Conservation (phyloP, 2,888 invertebrate species). For the Heliconius ismenius region DNA sequence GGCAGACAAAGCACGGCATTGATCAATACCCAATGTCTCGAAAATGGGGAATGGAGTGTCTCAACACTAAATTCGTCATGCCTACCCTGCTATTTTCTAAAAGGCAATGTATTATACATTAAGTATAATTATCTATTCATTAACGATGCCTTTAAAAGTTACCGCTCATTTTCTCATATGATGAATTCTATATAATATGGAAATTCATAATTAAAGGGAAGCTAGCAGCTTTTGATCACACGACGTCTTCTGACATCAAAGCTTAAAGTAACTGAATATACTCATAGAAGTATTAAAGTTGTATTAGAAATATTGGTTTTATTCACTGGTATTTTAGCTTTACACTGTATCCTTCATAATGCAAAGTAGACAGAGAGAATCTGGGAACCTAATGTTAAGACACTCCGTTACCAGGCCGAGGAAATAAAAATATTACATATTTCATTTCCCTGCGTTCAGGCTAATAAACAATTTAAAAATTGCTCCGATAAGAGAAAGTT, state of each 20-base stretch:
- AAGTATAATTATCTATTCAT: not conserved
- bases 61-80: not conserved
- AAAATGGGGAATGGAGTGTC: not conserved
- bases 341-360: not conserved
- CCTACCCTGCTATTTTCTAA: too few relatives aligned
- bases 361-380: not conserved
- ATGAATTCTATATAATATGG: not conserved
- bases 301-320: slow-evolving; percentile 2
- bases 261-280: slow-evolving; percentile 5
- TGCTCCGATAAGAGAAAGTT: not conserved
- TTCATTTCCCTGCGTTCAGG: too few relatives aligned
- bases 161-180: not conserved
- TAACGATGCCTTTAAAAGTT: not conserved
- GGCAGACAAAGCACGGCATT: not conserved
- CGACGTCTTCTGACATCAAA: slow-evolving; percentile 1
- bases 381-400: not conserved
- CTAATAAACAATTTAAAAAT: not conserved
- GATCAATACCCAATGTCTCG: not conserved
- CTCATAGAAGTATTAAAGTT: not conserved
- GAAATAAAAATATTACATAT: too few relatives aligned
- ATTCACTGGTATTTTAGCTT: not conserved
- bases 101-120: not conserved
- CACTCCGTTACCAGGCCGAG: not conserved
- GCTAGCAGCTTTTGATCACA: slow-evolving; percentile 13
- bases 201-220: slow-evolving; percentile 3